A percentile compares a stretch with the other conserved stretches of the same genome.
These are phyloP conservation scores for Melieria crassipennis DNA, from an alignment of 2,888 invertebrate species.

Conservation along the genomic window DNA sequence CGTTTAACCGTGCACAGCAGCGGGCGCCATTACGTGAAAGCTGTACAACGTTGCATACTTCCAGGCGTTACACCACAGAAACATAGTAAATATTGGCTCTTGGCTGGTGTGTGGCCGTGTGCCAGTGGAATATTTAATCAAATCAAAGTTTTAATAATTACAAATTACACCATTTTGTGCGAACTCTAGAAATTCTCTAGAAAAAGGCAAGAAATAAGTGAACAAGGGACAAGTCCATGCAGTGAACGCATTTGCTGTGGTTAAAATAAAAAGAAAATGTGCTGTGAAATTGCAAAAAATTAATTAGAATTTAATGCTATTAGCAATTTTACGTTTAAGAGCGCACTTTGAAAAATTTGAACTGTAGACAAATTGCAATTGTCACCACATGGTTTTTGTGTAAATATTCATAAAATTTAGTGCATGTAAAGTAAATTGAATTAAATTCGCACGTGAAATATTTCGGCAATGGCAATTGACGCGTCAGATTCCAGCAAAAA, in stretches of 20 bases:
- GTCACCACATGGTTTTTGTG: not conserved
- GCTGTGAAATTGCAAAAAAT: too few relatives aligned
- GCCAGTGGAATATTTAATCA: too few relatives aligned
- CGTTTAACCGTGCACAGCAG: constrained; percentile 35
- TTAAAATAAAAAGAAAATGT: too few relatives aligned
- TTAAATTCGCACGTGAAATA: not conserved
- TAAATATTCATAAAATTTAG: not conserved
- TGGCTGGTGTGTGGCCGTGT: constrained; percentile 38
- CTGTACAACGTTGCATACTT: constrained; percentile 31
- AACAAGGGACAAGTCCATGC: too few relatives aligned
- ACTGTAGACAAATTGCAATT: not conserved
- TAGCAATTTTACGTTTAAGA: not conserved
- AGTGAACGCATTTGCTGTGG: too few relatives aligned
- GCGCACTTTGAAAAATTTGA: not conserved
- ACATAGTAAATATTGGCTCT: constrained; percentile 30
- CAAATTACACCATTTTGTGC: too few relatives aligned
- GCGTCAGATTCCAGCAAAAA: not conserved
- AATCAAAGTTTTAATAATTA: too few relatives aligned
- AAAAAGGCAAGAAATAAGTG: too few relatives aligned
- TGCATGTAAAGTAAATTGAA: not conserved
- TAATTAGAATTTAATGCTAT: too few relatives aligned
- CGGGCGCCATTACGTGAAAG: constrained; percentile 33
- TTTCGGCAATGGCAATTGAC: not conserved
- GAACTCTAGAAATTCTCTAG: too few relatives aligned
- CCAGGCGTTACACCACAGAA: constrained; percentile 7